phyloP scores from a whole-genome alignment of 1,140 invertebrate species.

The Microplitis mediator region DNA sequence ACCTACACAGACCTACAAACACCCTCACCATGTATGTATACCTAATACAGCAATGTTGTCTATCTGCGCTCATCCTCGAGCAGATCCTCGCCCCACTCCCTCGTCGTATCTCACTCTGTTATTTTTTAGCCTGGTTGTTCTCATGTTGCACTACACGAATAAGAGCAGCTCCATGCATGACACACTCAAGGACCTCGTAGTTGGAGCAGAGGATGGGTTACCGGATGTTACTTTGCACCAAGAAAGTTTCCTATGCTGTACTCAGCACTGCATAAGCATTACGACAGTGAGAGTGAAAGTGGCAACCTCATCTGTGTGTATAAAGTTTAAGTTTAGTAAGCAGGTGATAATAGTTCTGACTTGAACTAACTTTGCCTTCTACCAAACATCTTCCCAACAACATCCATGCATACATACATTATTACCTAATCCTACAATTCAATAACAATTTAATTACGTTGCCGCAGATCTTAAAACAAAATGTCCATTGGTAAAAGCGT shows the following conservation, averaged over 20 bases:
- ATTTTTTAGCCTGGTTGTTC: neutral
- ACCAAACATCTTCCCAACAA: neutral
- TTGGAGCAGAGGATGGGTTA: neutral
- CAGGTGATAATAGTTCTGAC: constrained; percentile 40
- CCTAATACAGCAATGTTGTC: neutral
- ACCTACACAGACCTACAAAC: neutral
- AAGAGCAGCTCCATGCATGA: neutral
- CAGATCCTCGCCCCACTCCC: neutral
- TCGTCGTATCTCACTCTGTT: neutral
- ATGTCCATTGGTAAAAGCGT: no score
- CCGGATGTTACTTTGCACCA: constrained; percentile 29
- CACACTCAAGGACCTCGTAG: no score
- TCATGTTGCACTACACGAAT: neutral
- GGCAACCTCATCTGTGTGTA: constrained; percentile 48
- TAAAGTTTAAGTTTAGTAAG: constrained; percentile 50
- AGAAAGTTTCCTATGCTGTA: constrained; percentile 50
- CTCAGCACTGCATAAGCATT: constrained; percentile 59
- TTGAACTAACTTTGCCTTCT: constrained; percentile 3
- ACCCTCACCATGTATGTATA: neutral
- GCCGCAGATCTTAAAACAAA: no score
- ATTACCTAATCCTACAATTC: no score
- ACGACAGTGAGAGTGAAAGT: constrained; percentile 59
- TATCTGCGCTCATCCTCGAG: neutral
- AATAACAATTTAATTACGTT: no score
- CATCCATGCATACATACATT: no score